Conservation (phyloP, 2,888 invertebrate species). For the Lasioglossum marginatum region DNA sequence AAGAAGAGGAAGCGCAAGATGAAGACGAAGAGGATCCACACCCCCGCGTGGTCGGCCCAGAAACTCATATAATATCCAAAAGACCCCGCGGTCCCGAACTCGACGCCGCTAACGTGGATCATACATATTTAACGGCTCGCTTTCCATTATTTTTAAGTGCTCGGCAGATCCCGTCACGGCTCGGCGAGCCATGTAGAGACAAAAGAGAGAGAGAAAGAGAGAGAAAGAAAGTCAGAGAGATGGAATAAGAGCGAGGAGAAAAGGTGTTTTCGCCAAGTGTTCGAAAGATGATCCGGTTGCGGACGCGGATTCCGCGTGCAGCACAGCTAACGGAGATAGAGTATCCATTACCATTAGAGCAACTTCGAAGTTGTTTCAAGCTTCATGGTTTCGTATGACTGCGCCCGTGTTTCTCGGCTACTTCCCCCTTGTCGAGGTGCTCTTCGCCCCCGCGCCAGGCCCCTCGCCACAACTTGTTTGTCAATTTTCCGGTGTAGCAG, state of each 20-base stretch:
- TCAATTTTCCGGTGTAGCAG: constrained; percentile 37
- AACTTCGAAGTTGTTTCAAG: constrained; percentile 43
- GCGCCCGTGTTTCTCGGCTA: constrained; percentile 8
- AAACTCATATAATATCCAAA: background rate
- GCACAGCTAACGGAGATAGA: background rate
- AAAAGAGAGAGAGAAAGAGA: background rate
- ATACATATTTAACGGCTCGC: constrained; percentile 5
- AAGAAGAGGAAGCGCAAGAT: background rate
- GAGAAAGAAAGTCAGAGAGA: background rate
- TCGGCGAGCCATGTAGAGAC: background rate
- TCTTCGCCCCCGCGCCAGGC: background rate
- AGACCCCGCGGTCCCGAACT: background rate
- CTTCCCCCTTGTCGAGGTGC: background rate
- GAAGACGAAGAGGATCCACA: background rate
- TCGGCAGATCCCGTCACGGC: background rate
- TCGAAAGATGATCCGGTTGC: constrained; percentile 41
- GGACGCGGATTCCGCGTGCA: constrained; percentile 27
- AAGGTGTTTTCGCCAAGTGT: constrained; percentile 20
- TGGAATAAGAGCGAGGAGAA: background rate
- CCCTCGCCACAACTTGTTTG: constrained; percentile 1
- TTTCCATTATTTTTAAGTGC: constrained; percentile 15
- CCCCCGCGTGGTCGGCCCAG: background rate
- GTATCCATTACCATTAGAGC: constrained; percentile 51
- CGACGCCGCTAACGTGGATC: background rate
- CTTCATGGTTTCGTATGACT: constrained; percentile 45